These are phyloP conservation scores for Pygmarrhopalites habei DNA, from an alignment of 1,140 invertebrate species.

Conservation along the genomic window DNA sequence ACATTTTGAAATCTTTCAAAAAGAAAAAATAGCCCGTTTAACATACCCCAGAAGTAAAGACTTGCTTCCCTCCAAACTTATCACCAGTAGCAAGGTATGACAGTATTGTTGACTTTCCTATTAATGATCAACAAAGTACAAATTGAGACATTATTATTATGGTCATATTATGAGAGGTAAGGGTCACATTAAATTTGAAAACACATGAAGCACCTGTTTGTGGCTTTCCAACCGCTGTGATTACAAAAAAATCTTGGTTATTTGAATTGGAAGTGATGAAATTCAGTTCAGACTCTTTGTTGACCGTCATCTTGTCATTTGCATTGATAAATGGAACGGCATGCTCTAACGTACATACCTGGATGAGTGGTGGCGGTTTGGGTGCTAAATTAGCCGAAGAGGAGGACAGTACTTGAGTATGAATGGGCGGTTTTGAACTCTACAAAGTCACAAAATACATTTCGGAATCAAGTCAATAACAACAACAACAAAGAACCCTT, in stretches of 20 bases:
- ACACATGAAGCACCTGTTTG: constrained; percentile 14
- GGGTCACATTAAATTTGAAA: neutral
- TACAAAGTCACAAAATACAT: neutral
- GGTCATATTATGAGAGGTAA: neutral
- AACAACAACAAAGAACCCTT: neutral
- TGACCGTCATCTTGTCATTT: constrained; percentile 13
- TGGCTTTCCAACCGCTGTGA: constrained; percentile 23
- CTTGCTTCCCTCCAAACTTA: constrained; percentile 13
- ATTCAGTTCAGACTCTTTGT: constrained; percentile 15
- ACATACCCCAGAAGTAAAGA: constrained; percentile 28
- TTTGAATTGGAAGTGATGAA: constrained; percentile 10
- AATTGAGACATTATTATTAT: neutral
- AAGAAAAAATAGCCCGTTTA: too few relatives aligned
- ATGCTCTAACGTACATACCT: too few relatives aligned
- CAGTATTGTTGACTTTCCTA: constrained; percentile 33
- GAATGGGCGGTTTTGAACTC: neutral
- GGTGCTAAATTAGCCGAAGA: constrained; percentile 8
- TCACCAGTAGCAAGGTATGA: constrained; percentile 22
- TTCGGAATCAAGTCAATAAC: neutral
- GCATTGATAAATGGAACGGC: constrained; percentile 24
- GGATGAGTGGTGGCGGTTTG: constrained; percentile 23
- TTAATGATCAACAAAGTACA: neutral
- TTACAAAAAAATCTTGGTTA: constrained; percentile 32
- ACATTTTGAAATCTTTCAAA: too few relatives aligned
- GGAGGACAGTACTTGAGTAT: too few relatives aligned